phyloP scores from a whole-genome alignment of 2,888 invertebrate genomes.

The Lysandra coridon region DNA sequence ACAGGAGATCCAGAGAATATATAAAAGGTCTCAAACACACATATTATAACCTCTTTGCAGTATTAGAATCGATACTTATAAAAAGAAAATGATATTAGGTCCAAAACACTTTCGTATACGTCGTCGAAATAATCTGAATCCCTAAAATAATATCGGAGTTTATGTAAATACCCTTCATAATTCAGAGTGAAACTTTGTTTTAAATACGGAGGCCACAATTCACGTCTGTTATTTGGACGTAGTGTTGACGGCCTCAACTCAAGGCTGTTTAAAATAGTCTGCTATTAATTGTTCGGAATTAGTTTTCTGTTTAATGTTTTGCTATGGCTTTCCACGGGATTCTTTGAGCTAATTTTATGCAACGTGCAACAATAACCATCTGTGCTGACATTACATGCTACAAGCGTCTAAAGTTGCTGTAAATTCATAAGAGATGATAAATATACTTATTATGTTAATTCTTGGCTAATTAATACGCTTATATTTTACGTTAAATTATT shows the following conservation, averaged over 20 bases:
- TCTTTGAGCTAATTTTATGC: constrained; percentile 1
- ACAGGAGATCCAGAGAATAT: no score
- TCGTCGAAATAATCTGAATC: not conserved
- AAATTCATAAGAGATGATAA: not conserved
- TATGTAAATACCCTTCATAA: constrained; percentile 20
- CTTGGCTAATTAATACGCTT: not conserved
- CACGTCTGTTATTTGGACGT: constrained; percentile 40
- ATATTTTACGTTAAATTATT: not conserved
- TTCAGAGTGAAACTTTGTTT: constrained; percentile 31
- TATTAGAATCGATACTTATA: not conserved
- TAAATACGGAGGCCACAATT: constrained; percentile 42
- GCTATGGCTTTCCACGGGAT: constrained; percentile 49
- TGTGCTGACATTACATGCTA: constrained; percentile 19
- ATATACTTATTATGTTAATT: not conserved
- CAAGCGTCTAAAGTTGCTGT: not conserved
- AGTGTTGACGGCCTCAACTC: constrained; percentile 47
- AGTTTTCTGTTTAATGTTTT: constrained; percentile 52
- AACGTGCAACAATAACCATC: not conserved
- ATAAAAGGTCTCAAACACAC: no score
- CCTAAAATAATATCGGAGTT: not conserved
- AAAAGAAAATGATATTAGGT: not conserved
- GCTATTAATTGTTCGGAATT: constrained; percentile 48
- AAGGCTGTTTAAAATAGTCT: constrained; percentile 67
- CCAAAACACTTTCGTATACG: not conserved
- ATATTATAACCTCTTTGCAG: no score